A percentile compares a stretch with the other conserved stretches of the same genome.
Evolutionary conservation across 2,113 vertebrate genomes (phyloP).

Genomic region (Platysternon megacephalum): DNA sequence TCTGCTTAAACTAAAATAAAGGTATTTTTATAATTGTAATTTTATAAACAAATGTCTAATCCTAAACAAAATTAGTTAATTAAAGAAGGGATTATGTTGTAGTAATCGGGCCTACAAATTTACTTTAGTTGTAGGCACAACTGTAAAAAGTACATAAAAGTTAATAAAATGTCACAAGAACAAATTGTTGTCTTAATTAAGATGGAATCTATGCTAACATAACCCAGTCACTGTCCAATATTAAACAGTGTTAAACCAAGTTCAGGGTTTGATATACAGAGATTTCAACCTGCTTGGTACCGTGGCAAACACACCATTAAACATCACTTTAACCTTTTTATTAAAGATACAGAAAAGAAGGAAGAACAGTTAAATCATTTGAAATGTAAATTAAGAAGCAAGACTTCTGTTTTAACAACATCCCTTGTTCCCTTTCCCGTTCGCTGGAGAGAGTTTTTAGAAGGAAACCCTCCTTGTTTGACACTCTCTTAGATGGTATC

Average conservation of each 20-base stretch:
- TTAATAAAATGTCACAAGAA: not conserved
- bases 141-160: not conserved
- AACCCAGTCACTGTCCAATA: too few species aligned
- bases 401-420: not conserved
- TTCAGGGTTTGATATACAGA: too few species aligned
- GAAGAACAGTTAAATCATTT: not conserved
- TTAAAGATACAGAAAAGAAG: not conserved
- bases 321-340: not conserved
- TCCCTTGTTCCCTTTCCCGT: not conserved
- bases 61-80: not conserved
- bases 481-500: not conserved
- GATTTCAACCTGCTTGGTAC: too few species aligned
- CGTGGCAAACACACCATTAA: not conserved
- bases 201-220: too few species aligned
- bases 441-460: not conserved
- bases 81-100: not conserved
- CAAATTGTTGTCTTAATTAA: too few species aligned
- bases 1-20: not conserved
- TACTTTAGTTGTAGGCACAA: not conserved
- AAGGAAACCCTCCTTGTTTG: not conserved
- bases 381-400: not conserved
- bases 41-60: not conserved
- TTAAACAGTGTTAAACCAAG: too few species aligned
- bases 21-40: not conserved
- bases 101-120: not conserved